A percentile compares a stretch with the other conserved stretches of the same genome.
These are phyloP conservation scores for Helogale parvula DNA, from an alignment of 2,113 vertebrate species.

Conservation along the genomic window DNA sequence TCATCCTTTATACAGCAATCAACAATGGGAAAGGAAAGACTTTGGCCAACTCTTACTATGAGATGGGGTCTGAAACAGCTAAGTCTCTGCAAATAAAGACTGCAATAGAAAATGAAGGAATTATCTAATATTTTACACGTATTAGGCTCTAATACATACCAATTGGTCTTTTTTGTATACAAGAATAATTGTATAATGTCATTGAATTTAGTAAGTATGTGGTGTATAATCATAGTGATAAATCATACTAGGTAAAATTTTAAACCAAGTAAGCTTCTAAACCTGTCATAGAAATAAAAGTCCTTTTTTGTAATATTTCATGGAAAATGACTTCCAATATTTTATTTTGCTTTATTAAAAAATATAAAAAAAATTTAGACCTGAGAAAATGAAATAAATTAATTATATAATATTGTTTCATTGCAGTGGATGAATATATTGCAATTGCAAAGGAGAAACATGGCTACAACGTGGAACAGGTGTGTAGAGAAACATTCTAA, in stretches of 20 bases:
- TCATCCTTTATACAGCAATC: background rate
- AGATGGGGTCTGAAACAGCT: conserved; percentile 12
- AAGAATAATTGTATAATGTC: background rate
- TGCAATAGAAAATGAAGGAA: background rate
- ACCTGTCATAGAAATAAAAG: background rate
- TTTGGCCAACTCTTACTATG: conserved; percentile 43
- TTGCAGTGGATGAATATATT: conserved; percentile 98
- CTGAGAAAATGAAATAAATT: conserved; percentile 34
- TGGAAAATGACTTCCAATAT: background rate
- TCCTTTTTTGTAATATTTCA: conserved; percentile 2
- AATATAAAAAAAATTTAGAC: background rate
- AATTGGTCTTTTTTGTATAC: background rate
- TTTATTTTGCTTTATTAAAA: conserved; percentile 25
- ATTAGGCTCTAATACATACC: background rate
- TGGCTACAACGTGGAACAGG: conserved; percentile 99
- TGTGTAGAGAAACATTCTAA: conserved; percentile 79
- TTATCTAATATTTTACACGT: conserved; percentile 20
- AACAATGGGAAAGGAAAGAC: background rate
- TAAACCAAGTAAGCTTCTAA: background rate
- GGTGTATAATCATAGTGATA: background rate
- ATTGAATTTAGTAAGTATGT: conserved; percentile 39
- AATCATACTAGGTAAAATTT: conserved; percentile 38
- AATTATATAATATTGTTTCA: conserved; percentile 74
- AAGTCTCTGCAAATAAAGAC: background rate
- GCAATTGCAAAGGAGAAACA: conserved; percentile 99